Base-by-base conservation (phyloP, 2,888 invertebrate species). In the Agrotis segetum region DNA sequence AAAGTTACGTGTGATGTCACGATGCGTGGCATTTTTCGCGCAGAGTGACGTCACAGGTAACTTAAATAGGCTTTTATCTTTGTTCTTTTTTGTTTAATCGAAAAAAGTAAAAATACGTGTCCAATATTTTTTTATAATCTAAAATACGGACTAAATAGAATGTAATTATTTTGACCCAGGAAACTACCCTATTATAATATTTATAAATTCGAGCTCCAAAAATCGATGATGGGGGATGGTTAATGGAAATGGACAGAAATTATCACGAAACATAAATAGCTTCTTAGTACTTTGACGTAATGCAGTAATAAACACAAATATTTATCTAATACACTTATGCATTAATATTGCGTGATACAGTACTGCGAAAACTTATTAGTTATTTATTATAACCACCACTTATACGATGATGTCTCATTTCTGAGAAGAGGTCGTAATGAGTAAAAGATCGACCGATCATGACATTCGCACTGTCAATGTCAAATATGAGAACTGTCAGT, bases 391-490 rank as follows among this genome's bases (percentile, higher is more conserved):
- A 6, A 34, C 17, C 11, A 56, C n/a, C 14, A 50, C 69, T 7
- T 47, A 29, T 16, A 68, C 17, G 46, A 79, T 52, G 19, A 80
- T 44, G 9, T 13, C 49, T 19, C 49, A 80, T n/a, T 74, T 64
- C 74, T 47, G 19, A 74, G 80, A 74, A 74, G 17, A 49, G 29
- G 24, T 53, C 66, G 24, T 29, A 14, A 19, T 40, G 58, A 52
- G 62, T 44, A 69, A 40, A 34, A 11, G 34, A 65, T 62, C 71
- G 19, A 46, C 82, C 61, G 61, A 58, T 21, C 64, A 61, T 59
- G 82, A 62, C 79, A 65, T 82, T 82, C n/a, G 11, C 58, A 21
- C 58, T 16, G 55, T 55, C 56, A 77, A 77, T 70, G 56, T 78
- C 71, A 69, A 34, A 50, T 60, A n/a, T 40, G 34, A 61, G 50